Conservation (phyloP, 1,140 invertebrate genomes). For the Sogatella furcifera region DNA sequence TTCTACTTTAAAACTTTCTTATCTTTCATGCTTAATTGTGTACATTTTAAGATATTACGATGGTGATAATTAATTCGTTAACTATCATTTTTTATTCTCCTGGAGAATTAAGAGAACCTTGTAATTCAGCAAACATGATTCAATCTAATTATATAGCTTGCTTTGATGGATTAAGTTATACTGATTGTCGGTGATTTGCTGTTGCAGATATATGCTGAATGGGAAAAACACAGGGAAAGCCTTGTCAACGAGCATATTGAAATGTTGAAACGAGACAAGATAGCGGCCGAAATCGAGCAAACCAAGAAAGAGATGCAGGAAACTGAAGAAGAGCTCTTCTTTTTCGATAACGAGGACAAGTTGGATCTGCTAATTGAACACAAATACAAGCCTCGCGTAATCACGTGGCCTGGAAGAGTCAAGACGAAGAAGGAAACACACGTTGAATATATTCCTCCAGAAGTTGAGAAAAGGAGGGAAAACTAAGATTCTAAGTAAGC, state of each 20-base stretch:
- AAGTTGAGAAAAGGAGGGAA: neutral
- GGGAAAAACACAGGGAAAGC: constrained; percentile 41
- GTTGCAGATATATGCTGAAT: constrained; percentile 42
- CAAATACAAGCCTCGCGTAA: constrained; percentile 13
- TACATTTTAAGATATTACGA: no score
- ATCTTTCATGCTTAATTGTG: no score
- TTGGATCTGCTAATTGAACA: constrained; percentile 58
- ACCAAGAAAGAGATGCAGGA: constrained; percentile 44
- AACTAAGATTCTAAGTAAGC: neutral
- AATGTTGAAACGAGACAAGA: constrained; percentile 38
- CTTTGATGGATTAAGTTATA: no score
- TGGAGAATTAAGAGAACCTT: no score
- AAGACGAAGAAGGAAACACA: constrained; percentile 13
- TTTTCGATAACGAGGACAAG: constrained; percentile 63
- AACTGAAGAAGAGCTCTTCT: constrained; percentile 59
- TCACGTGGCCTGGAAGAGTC: constrained; percentile 8
- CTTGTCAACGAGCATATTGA: constrained; percentile 36
- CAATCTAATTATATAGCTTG: no score
- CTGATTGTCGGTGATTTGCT: no score
- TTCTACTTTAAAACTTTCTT: no score
- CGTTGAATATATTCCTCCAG: neutral
- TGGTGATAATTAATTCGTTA: no score
- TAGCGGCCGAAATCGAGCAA: constrained; percentile 43
- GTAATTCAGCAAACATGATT: no score
- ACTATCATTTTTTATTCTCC: no score